A percentile compares a stretch with the other conserved stretches of the same genome.
These are phyloP conservation scores for Gymnopithys bicolor DNA, from an alignment of 2,797 vertebrate genomes.

Conservation along the genomic window DNA sequence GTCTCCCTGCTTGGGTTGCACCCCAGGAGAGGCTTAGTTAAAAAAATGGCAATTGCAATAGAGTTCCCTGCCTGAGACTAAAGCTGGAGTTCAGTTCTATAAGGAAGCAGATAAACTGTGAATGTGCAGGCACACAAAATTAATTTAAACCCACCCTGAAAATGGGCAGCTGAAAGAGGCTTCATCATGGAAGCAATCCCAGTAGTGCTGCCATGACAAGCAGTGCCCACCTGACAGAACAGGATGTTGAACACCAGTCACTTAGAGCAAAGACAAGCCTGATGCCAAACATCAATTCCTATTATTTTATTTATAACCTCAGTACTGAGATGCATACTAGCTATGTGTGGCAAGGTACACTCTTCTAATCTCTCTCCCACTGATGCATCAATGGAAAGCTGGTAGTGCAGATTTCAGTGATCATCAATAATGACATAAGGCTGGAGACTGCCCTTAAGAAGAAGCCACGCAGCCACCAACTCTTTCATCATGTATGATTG, in stretches of 20 bases:
- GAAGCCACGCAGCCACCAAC: not conserved
- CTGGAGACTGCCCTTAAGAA: not conserved
- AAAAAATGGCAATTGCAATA: not conserved
- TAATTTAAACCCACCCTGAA: not conserved
- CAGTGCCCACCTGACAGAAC: not conserved
- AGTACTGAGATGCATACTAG: not conserved
- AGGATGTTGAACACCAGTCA: accelerated
- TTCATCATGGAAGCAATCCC: not conserved
- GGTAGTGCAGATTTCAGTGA: not conserved
- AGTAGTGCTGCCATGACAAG: not conserved
- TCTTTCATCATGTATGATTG: not conserved
- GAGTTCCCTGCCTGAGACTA: not conserved
- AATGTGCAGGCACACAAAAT: not conserved
- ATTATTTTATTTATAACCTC: not conserved
- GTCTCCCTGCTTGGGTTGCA: not conserved
- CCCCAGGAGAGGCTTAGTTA: not conserved
- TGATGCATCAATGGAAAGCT: not conserved
- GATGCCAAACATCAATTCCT: not conserved
- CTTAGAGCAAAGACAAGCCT: not conserved
- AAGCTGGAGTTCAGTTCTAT: not conserved
- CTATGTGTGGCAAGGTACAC: accelerated
- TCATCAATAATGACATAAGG: not conserved
- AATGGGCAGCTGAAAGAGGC: not conserved
- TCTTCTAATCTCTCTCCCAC: not conserved
- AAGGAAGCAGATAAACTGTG: not conserved